These are phyloP conservation scores for Hermaeophaga mercurialis DNA, from an alignment of 2,888 invertebrate species.

Conservation along the genomic window DNA sequence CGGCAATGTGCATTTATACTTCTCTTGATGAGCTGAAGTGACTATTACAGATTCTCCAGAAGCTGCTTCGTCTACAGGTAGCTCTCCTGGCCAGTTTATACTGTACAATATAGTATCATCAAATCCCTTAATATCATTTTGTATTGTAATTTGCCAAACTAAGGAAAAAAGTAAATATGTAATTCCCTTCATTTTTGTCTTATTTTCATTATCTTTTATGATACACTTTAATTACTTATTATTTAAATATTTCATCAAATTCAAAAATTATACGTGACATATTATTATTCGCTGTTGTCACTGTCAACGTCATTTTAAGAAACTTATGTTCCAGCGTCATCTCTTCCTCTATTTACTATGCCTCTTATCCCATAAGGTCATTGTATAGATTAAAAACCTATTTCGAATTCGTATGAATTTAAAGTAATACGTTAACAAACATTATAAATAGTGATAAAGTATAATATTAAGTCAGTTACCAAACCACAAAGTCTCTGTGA, in stretches of 20 bases:
- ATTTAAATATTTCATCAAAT: conserved; percentile 1
- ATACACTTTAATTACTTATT: background rate
- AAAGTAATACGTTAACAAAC: too few species aligned
- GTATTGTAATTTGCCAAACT: conserved; percentile 19
- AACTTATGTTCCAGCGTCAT: background rate
- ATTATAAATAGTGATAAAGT: too few species aligned
- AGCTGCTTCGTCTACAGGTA: conserved; percentile 53
- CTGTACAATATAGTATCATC: conserved; percentile 82
- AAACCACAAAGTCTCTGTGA: too few species aligned
- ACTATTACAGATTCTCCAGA: conserved; percentile 67
- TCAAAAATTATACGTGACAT: conserved; percentile 6
- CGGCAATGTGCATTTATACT: conserved; percentile 83
- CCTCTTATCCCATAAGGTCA: too few species aligned
- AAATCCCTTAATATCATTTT: conserved; percentile 71
- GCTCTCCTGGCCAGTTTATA: conserved; percentile 76
- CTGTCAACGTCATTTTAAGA: background rate
- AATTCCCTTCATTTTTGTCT: conserved; percentile 5
- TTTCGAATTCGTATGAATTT: too few species aligned
- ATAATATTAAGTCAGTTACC: too few species aligned
- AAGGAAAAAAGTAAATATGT: conserved; percentile 6
- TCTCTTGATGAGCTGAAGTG: conserved; percentile 78
- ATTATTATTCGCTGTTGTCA: conserved; percentile 1
- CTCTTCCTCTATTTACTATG: background rate
- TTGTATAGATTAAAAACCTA: too few species aligned
- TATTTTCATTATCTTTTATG: conserved; percentile 8